Percentiles rank a stretch among this genome's conserved stretches.
Evolutionary conservation across 92 coral and sea anemone species (phyloP).

Genomic region (Diadumene lineata): DNA sequence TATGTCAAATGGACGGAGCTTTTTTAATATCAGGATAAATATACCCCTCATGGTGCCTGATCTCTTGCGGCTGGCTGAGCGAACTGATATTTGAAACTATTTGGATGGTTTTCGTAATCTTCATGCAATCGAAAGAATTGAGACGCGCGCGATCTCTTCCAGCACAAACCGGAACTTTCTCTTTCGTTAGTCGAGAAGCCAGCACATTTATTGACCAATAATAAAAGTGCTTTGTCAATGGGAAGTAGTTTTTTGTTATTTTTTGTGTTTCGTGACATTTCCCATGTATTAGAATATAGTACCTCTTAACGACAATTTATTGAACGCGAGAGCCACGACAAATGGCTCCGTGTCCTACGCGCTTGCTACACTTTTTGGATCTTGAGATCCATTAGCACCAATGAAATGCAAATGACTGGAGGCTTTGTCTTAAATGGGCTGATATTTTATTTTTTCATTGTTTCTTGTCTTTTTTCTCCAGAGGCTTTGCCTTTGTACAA

Average conservation of each 20-base stretch:
- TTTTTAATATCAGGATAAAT: slow-evolving; percentile 46
- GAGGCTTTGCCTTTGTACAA: slow-evolving; percentile 98
- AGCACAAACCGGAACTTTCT: slow-evolving; percentile 43
- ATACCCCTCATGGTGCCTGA: slow-evolving; percentile 52
- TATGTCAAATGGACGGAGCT: slow-evolving; percentile 39
- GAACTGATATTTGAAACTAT: slow-evolving; percentile 6
- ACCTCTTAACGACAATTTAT: slow-evolving; percentile 32
- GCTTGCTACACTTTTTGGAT: no score
- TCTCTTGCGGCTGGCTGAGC: slow-evolving; percentile 49
- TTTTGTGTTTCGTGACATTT: slow-evolving; percentile 33
- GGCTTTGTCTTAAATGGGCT: slow-evolving; percentile 24
- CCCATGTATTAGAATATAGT: not conserved
- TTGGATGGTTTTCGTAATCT: slow-evolving; percentile 5
- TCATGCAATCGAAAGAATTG: slow-evolving; percentile 10
- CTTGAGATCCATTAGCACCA: slow-evolving; percentile 39
- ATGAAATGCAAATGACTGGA: slow-evolving; percentile 32
- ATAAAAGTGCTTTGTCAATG: not conserved
- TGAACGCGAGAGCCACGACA: slow-evolving; percentile 31
- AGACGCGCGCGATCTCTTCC: slow-evolving; percentile 2
- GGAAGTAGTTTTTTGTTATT: not conserved
- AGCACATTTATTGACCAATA: not conserved
- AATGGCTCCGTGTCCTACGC: no score
- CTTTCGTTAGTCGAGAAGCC: slow-evolving; percentile 18
- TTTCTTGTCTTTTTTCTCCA: slow-evolving; percentile 57
- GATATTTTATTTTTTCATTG: slow-evolving; percentile 16